A percentile compares a stretch with the other conserved stretches of the same genome.
Conservation (phyloP, 92 coral and sea anemone genomes). For the Palythoa grandiflora region DNA sequence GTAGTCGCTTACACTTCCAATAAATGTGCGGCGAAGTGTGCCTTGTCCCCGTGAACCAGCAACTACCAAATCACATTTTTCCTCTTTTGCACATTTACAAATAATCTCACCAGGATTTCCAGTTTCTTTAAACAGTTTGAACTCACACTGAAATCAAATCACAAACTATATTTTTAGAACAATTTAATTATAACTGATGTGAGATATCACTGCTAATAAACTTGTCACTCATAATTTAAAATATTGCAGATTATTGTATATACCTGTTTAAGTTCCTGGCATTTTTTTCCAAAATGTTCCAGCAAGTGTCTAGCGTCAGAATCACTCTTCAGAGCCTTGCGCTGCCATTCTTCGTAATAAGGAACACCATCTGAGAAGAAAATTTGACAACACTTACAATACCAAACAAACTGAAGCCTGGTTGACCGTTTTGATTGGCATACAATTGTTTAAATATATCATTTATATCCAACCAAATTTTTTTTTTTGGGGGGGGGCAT, state of each 20-base stretch:
- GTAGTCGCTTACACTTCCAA: conserved; percentile 89
- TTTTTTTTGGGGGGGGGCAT: too few species aligned
- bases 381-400: too few species aligned
- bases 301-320: conserved; percentile 70
- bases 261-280: conserved; percentile 48
- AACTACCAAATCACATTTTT: conserved; percentile 55
- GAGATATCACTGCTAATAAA: too few species aligned
- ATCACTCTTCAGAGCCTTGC: conserved; percentile 73
- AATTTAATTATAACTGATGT: too few species aligned
- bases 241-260: background rate
- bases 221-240: too few species aligned
- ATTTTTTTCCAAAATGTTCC: conserved; percentile 66
- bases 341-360: conserved; percentile 91
- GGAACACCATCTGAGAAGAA: conserved; percentile 28
- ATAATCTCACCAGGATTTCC: conserved; percentile 83
- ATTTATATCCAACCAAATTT: too few species aligned
- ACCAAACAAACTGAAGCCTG: too few species aligned
- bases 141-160: conserved; percentile 57
- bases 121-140: conserved; percentile 82
- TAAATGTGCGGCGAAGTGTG: conserved; percentile 78
- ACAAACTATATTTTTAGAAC: background rate
- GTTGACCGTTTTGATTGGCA: too few species aligned
- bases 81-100: conserved; percentile 81
- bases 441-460: too few species aligned
- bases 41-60: conserved; percentile 87